A percentile compares a stretch with the other conserved stretches of the same genome.
Conservation (phyloP, 1,140 invertebrate genomes). For the Pectinophora gossypiella region DNA sequence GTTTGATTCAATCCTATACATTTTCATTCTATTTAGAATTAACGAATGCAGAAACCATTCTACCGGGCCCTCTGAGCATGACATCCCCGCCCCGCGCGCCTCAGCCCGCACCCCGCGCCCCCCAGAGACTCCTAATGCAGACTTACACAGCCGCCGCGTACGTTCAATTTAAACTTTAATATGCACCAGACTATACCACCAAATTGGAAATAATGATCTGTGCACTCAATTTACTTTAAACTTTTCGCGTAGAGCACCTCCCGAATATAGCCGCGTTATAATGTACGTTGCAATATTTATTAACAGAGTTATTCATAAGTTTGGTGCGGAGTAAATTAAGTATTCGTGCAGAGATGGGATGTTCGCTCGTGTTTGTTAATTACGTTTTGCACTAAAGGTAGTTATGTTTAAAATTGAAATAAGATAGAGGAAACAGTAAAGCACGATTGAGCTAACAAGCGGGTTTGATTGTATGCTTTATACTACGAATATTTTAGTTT, state of each 20-base stretch:
- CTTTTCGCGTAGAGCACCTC: not conserved
- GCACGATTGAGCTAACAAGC: too few species aligned
- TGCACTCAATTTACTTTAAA: constrained; percentile 5
- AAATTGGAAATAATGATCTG: constrained; percentile 62
- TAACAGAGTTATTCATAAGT: not conserved
- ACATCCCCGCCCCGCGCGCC: constrained; percentile 6
- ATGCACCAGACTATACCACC: constrained; percentile 48
- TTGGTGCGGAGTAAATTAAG: not conserved
- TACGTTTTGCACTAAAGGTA: too few species aligned
- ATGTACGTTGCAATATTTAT: not conserved
- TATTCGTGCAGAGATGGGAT: too few species aligned
- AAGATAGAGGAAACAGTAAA: too few species aligned
- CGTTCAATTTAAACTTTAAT: constrained; percentile 70
- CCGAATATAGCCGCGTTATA: not conserved
- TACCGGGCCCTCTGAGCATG: too few species aligned
- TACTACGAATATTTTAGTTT: too few species aligned
- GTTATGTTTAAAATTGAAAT: too few species aligned
- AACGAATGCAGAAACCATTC: too few species aligned
- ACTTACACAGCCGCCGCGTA: constrained; percentile 58
- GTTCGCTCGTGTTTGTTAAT: too few species aligned
- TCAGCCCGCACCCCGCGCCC: constrained; percentile 23
- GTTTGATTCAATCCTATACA: too few species aligned
- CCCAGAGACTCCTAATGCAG: constrained; percentile 51
- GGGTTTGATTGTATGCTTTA: too few species aligned
- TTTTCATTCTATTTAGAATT: too few species aligned